Conservation (phyloP, 2,888 invertebrate species). For the Drosophila meridiana region DNA sequence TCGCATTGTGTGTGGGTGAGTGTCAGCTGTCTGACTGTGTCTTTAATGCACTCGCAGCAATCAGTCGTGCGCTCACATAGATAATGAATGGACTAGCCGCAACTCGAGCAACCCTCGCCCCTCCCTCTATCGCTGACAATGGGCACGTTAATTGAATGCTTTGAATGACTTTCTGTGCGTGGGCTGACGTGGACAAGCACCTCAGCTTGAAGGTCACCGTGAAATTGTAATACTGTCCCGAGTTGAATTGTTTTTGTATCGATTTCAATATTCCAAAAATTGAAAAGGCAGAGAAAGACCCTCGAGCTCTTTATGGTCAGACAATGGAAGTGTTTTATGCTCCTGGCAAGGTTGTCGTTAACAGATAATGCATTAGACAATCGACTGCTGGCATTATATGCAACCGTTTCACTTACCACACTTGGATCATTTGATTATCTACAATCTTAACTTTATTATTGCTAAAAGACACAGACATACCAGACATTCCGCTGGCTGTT, state of each 20-base stretch:
- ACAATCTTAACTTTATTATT: constrained; percentile 59
- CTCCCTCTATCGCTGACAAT: constrained; percentile 51
- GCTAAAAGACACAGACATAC: constrained; percentile 42
- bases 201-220: constrained; percentile 54
- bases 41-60: constrained; percentile 44
- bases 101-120: neutral
- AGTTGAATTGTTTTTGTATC: constrained; percentile 42
- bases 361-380: neutral
- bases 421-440: constrained; percentile 34
- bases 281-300: constrained; percentile 21
- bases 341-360: constrained; percentile 45
- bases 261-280: constrained; percentile 45
- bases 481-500: constrained; percentile 32
- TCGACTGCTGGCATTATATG: neutral
- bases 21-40: constrained; percentile 33
- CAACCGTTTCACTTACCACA: neutral
- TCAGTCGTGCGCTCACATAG: constrained; percentile 33
- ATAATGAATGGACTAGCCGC: constrained; percentile 50
- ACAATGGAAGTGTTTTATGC: constrained; percentile 31
- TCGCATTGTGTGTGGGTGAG: constrained; percentile 40
- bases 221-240: constrained; percentile 57
- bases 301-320: constrained; percentile 11
- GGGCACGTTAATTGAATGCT: constrained; percentile 64
- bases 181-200: constrained; percentile 33
- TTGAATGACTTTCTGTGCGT: constrained; percentile 66